Percentiles rank a stretch among this genome's conserved stretches.
Evolutionary conservation across 2,888 invertebrate genomes (phyloP).

Genomic region (Cephus pygmeus): DNA sequence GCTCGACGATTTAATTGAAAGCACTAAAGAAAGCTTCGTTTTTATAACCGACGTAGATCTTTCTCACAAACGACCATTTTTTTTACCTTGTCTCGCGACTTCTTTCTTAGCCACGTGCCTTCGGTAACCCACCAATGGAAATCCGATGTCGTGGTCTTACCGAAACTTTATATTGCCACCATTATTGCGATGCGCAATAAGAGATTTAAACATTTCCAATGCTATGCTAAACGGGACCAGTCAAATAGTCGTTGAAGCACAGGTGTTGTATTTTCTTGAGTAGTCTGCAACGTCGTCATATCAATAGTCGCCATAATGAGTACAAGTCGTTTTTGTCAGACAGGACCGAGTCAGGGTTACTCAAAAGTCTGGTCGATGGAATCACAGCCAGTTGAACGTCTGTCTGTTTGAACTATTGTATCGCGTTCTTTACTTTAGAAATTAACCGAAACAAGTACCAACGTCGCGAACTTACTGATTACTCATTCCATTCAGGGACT

Average conservation of each 20-base stretch:
- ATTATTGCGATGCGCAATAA: neutral
- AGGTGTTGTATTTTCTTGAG: neutral
- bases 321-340: neutral
- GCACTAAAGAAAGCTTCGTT: constrained; percentile 7
- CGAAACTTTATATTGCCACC: neutral
- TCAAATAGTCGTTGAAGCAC: neutral
- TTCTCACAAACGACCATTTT: neutral
- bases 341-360: neutral
- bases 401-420: neutral
- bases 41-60: neutral
- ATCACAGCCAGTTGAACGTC: neutral
- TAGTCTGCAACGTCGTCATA: too few relatives aligned
- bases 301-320: neutral
- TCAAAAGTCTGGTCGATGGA: neutral
- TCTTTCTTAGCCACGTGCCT: neutral
- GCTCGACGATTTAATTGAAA: constrained; percentile 14
- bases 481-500: constrained; percentile 20
- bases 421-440: constrained; percentile 19
- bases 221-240: neutral
- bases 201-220: neutral
- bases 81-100: neutral
- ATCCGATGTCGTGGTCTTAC: neutral
- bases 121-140: neutral
- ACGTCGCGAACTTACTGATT: constrained; percentile 6
- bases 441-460: constrained; percentile 11